A percentile compares a stretch with the other conserved stretches of the same genome.
Conservation (phyloP, 2,888 invertebrate species). For the Ennomos quercinarius region DNA sequence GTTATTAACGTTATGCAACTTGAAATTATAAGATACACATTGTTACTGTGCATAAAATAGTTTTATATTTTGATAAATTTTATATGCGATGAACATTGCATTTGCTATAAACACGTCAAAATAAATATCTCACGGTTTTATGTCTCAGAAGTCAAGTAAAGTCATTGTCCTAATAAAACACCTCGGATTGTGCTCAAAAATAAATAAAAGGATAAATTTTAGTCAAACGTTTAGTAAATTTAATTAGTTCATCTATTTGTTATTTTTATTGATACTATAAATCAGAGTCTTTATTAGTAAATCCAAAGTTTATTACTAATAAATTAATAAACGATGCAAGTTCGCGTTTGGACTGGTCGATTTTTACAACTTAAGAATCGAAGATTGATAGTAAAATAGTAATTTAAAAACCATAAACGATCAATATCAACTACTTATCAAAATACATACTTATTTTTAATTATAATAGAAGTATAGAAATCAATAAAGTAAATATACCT, state of each 20-base stretch:
- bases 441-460: slow-evolving; percentile 1
- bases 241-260: slow-evolving; percentile 29
- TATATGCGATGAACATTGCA: slow-evolving; percentile 3
- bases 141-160: slow-evolving; percentile 8
- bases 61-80: slow-evolving; percentile 3
- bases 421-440: slow-evolving; percentile 13
- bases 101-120: slow-evolving; percentile 20
- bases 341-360: slow-evolving; percentile 29
- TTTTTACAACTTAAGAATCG: slow-evolving; percentile 22
- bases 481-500: not conserved
- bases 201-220: slow-evolving; percentile 13
- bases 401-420: slow-evolving; percentile 35
- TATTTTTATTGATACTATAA: slow-evolving; percentile 23
- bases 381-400: slow-evolving; percentile 33
- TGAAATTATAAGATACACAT: too few relatives aligned
- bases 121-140: slow-evolving; percentile 13
- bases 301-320: slow-evolving; percentile 25
- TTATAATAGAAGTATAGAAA: slow-evolving; percentile 17
- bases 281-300: slow-evolving; percentile 22
- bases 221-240: slow-evolving; percentile 21
- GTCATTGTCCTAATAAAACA: slow-evolving; percentile 20
- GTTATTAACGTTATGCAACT: slow-evolving; percentile 12
- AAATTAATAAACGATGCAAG: slow-evolving; percentile 29
- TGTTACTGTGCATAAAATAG: too few relatives aligned
- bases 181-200: slow-evolving; percentile 1